Percentiles rank a stretch among this genome's conserved stretches.
Evolutionary conservation across 92 coral and sea anemone genomes (phyloP).

Genomic region (Parazoanthus darwini): DNA sequence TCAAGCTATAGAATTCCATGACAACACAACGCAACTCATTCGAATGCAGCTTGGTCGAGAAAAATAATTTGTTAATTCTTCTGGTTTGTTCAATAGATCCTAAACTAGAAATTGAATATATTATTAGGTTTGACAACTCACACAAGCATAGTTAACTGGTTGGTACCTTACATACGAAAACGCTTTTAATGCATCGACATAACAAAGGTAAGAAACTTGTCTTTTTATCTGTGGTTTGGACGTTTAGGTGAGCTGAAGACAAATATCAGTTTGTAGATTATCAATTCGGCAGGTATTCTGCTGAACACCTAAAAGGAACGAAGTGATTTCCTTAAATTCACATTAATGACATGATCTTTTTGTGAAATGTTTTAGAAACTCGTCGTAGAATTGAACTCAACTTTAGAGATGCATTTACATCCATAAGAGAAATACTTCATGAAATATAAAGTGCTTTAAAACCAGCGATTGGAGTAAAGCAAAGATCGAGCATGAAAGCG

Average conservation of each 20-base stretch:
- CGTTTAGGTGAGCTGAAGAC: neutral
- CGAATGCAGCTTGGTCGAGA: slow-evolving; percentile 2
- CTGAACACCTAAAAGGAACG: neutral
- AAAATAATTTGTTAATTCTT: neutral
- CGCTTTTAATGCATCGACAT: neutral
- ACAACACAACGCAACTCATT: slow-evolving; percentile 1
- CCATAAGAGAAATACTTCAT: neutral
- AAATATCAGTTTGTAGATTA: too few species aligned
- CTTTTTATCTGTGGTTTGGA: neutral
- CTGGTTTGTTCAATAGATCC: neutral
- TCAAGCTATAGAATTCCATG: neutral
- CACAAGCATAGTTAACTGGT: neutral
- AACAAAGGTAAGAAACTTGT: neutral
- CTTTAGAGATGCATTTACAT: too few species aligned
- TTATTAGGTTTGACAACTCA: neutral
- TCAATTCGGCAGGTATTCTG: neutral
- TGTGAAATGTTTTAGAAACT: neutral
- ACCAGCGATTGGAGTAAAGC: too few species aligned
- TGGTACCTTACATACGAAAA: neutral
- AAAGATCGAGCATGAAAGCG: too few species aligned
- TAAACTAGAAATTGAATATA: neutral
- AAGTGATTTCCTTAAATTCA: too few species aligned
- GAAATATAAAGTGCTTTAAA: too few species aligned
- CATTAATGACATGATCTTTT: neutral
- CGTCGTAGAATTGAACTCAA: neutral